phyloP scores from a whole-genome alignment of 35 echinoderm and acorn worm species.

The Hemicentrotus pulcherrimus region DNA sequence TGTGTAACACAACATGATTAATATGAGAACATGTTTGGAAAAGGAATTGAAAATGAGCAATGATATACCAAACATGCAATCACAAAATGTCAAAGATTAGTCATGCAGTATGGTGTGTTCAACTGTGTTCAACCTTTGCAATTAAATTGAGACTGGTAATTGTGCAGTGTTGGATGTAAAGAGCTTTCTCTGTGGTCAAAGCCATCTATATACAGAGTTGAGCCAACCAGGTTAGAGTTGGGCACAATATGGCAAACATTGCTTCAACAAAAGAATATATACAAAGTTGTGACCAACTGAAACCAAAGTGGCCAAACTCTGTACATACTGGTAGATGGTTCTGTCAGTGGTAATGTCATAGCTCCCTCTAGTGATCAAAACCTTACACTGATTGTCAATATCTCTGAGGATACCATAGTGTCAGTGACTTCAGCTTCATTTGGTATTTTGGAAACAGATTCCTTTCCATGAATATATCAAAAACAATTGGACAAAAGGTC shows the following conservation, averaged over 20 bases:
- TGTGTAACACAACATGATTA: too few relatives aligned
- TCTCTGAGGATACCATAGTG: background rate
- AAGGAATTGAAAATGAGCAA: background rate
- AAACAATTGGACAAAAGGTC: too few relatives aligned
- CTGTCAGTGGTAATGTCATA: background rate
- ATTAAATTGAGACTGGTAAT: background rate
- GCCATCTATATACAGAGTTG: too few relatives aligned
- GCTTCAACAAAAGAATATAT: too few relatives aligned
- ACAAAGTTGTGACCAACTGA: too few relatives aligned
- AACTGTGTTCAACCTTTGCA: background rate
- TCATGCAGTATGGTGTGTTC: background rate
- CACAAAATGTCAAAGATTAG: background rate
- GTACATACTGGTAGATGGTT: too few relatives aligned
- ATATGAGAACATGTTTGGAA: background rate
- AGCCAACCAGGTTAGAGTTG: too few relatives aligned
- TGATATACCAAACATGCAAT: background rate
- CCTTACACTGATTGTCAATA: background rate
- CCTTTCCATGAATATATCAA: too few relatives aligned
- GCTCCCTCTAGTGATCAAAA: background rate
- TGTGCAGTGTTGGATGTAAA: background rate
- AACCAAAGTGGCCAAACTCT: too few relatives aligned
- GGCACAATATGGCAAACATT: too few relatives aligned
- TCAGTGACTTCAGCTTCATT: background rate
- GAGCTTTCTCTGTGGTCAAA: too few relatives aligned
- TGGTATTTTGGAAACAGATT: background rate